Percentiles rank a stretch among this genome's conserved stretches.
Conservation (phyloP, 2,797 vertebrate genomes). For the Pseudochirops cupreus region DNA sequence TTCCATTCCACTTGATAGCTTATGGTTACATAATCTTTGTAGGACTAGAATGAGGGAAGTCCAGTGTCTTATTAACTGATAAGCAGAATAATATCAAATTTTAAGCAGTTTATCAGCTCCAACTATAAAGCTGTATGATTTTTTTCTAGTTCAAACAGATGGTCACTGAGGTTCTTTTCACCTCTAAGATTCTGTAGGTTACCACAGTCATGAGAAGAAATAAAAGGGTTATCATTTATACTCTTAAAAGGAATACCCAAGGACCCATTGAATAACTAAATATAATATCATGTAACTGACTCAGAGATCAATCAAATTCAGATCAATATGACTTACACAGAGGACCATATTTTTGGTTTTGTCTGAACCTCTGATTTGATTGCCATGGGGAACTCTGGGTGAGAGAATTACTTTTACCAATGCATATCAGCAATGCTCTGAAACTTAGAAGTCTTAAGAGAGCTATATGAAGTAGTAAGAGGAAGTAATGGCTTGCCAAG, state of each 20-base stretch:
- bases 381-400: not conserved
- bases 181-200: not conserved
- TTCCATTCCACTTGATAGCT: not conserved
- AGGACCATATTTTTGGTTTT: not conserved
- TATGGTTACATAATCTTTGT: not conserved
- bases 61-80: not conserved
- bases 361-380: not conserved
- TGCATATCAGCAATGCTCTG: not conserved
- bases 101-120: not conserved
- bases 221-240: not conserved
- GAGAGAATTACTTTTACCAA: not conserved
- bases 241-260: not conserved
- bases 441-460: not conserved
- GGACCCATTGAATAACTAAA: not conserved
- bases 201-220: not conserved
- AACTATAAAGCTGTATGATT: too few species aligned
- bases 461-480: not conserved
- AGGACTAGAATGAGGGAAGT: not conserved
- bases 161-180: not conserved
- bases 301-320: slow-evolving; percentile 19
- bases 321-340: not conserved
- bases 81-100: not conserved
- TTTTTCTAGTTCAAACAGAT: not conserved
- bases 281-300: not conserved
- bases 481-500: not conserved